A percentile compares a stretch with the other conserved stretches of the same genome.
Conservation (phyloP, 2,888 invertebrate species). For the Ashinkailepas kermadecensis region DNA sequence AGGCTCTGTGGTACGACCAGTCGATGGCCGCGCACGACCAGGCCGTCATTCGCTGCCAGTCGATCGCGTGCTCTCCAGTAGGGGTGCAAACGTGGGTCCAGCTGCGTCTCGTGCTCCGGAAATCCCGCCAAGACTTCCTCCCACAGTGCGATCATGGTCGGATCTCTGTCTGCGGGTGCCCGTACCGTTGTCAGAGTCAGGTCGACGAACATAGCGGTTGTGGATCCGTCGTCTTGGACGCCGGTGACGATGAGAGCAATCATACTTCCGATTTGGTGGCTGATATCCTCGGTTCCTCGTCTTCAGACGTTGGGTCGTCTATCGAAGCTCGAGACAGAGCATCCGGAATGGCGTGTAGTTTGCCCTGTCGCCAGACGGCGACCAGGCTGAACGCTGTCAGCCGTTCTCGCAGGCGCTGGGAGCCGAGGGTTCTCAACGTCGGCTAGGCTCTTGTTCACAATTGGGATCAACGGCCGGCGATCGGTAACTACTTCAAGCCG, state of each 20-base stretch:
- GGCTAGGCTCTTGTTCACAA: slow-evolving; percentile 24
- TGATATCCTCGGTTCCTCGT: background rate
- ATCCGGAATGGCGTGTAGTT: slow-evolving; percentile 23
- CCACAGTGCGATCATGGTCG: background rate
- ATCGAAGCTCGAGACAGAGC: background rate
- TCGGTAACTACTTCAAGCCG: slow-evolving; percentile 14
- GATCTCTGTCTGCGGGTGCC: background rate
- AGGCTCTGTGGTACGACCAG: background rate
- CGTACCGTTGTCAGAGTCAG: background rate
- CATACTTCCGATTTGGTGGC: background rate
- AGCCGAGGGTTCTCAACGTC: slow-evolving; percentile 25
- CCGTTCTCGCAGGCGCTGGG: slow-evolving; percentile 24
- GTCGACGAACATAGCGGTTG: background rate
- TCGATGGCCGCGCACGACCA: background rate
- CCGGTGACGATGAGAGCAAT: background rate
- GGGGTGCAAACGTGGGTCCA: background rate
- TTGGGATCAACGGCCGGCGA: slow-evolving; percentile 27
- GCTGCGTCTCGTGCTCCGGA: background rate
- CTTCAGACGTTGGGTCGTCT: background rate
- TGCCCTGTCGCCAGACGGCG: slow-evolving; percentile 21
- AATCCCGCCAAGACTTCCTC: background rate
- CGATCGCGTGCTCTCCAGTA: background rate
- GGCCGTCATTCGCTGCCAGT: background rate
- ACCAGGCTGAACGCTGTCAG: slow-evolving; percentile 20
- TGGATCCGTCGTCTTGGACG: background rate